phyloP scores from a whole-genome alignment of 2,888 invertebrate genomes.

The Drosophila testacea region DNA sequence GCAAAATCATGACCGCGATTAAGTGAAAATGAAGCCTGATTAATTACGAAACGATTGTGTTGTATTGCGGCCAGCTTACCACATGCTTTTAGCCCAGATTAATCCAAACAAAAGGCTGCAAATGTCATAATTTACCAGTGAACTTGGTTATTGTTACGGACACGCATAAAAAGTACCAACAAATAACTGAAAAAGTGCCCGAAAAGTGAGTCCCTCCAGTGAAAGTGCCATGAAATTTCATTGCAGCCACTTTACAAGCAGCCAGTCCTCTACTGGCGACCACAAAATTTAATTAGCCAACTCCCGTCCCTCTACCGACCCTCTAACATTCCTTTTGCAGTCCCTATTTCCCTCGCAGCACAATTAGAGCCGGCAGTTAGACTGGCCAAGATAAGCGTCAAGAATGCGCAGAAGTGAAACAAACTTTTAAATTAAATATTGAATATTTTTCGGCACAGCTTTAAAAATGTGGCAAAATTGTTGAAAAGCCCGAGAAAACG shows the following conservation, averaged over 20 bases:
- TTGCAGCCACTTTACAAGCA: constrained; percentile 54
- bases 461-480: constrained; percentile 1
- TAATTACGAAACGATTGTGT: constrained; percentile 59
- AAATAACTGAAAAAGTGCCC: constrained; percentile 17
- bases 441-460: constrained; percentile 10
- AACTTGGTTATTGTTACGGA: constrained; percentile 48
- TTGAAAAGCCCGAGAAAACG: neutral
- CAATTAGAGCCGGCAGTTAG: constrained; percentile 44
- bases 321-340: neutral
- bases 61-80: constrained; percentile 23
- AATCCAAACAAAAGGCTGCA: constrained; percentile 62
- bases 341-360: neutral
- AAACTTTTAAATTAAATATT: constrained; percentile 27
- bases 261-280: constrained; percentile 29
- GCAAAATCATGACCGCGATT: constrained; percentile 75
- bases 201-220: constrained; percentile 11
- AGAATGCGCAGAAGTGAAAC: constrained; percentile 39
- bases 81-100: constrained; percentile 48
- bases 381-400: constrained; percentile 38
- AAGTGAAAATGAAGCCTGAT: constrained; percentile 78
- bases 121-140: constrained; percentile 68
- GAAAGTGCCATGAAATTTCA: constrained; percentile 66
- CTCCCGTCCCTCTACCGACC: neutral
- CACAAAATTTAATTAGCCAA: constrained; percentile 69
- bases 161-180: constrained; percentile 34